Conservation (phyloP, 2,797 vertebrate species). For the Mormyrus proboscirostris region DNA sequence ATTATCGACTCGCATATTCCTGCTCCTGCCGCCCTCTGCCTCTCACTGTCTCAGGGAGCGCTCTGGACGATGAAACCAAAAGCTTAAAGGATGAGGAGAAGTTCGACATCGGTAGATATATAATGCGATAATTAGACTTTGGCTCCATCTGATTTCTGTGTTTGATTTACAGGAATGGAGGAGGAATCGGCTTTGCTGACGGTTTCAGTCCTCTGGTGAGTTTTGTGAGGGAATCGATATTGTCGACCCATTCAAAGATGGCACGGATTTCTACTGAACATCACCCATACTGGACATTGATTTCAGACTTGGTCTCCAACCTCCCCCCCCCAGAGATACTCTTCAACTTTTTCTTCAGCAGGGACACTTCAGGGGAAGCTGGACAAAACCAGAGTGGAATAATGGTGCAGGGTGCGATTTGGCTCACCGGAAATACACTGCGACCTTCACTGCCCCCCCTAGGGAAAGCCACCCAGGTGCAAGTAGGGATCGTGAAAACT, state of each 20-base stretch:
- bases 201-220: neutral
- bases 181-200: neutral
- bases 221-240: neutral
- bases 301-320: neutral
- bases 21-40: neutral
- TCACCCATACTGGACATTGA: neutral
- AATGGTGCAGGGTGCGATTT: neutral
- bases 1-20: neutral
- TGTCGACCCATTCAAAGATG: neutral
- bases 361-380: neutral
- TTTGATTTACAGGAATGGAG: neutral
- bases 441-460: constrained; percentile 14
- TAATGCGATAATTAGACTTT: neutral
- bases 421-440: neutral
- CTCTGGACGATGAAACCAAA: neutral
- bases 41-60: no score
- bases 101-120: neutral
- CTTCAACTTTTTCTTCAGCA: neutral
- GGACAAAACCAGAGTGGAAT: neutral
- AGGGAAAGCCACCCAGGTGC: constrained; percentile 29
- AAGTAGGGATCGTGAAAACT: constrained; percentile 61
- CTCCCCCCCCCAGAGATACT: neutral
- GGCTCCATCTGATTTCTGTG: neutral
- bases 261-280: neutral
- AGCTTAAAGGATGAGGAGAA: neutral